Evolutionary conservation across 2,888 invertebrate species (phyloP).

Genomic region (Nymphalis c-album): DNA sequence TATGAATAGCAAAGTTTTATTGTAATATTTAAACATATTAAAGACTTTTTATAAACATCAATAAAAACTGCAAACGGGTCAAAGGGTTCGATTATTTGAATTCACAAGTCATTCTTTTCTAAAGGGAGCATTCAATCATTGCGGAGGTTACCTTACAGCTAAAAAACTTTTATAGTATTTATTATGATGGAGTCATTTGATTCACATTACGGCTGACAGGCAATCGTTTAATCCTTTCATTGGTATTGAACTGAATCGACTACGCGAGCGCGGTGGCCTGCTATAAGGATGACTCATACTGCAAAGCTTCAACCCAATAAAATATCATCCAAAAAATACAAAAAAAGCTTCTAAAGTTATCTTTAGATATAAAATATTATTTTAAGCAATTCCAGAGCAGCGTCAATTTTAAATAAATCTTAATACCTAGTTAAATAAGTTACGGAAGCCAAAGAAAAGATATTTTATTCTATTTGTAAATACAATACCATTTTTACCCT

Average conservation of each 20-base stretch:
- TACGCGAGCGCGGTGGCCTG: constrained; percentile 58
- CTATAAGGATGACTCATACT: constrained; percentile 38
- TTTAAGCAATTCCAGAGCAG: no score
- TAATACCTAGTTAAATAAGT: no score
- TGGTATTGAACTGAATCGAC: constrained; percentile 53
- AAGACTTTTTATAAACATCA: constrained; percentile 6
- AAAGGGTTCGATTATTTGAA: constrained; percentile 13
- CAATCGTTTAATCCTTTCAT: constrained; percentile 66
- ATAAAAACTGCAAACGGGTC: constrained; percentile 1
- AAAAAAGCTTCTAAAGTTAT: neutral
- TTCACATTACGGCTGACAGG: constrained; percentile 66
- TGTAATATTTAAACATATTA: neutral
- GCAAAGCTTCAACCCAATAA: constrained; percentile 39
- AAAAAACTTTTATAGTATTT: constrained; percentile 38
- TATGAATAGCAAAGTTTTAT: neutral
- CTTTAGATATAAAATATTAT: no score
- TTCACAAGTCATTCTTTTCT: constrained; percentile 17
- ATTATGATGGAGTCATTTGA: constrained; percentile 65
- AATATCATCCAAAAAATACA: neutral
- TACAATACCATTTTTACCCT: no score
- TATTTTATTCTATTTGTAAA: no score
- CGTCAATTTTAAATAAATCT: no score
- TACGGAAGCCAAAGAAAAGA: no score
- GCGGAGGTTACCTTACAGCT: constrained; percentile 30
- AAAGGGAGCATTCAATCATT: constrained; percentile 31